Evolutionary conservation across 2,797 vertebrate genomes (phyloP), one percentile per base, ranked within the genome.

Genomic region (Argya squamiceps): DNA sequence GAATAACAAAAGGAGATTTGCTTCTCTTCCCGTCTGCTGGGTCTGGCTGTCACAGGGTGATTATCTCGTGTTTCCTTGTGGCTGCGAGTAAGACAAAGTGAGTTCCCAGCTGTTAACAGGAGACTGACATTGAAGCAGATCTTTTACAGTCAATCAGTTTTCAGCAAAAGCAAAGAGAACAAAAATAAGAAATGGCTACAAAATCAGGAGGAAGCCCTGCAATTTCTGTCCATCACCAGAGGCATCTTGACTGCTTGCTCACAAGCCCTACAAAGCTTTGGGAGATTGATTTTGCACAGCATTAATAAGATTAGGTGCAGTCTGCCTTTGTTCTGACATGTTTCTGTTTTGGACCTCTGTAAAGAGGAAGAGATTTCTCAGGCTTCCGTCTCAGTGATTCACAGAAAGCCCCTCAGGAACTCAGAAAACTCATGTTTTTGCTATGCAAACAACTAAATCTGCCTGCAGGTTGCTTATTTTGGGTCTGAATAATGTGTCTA

Each of bases 11-110:
- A 73, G 79, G 47, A 92, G 55, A 74, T 92, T 90, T 88, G 52
- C 27, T 73, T 92, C 44, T 86, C 16, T 27, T 83, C 24, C 47
- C 83, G 58, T 88, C 85, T 82, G 67, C 88, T 76, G 74, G 49
- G 7, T 77, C 71, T 63, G 89, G 47, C 80, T 96, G 94, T 96
- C 96, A 87, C 91, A 74, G 78, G 77, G 79, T 90, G 88, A 96
- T 95, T 95, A 93, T 95, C 88, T 82, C 70, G 15, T 86, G 92
- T 94, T 94, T 93, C 60, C 71, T 87, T 73, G 89, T 90, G 74
- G 89, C 83, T 95, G 67, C 67, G 43, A 88, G 82, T 84, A 92
- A 95, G 95, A 92, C 80, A 88, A 93, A 95, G 93, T 94, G 94
- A 93, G 91, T 93, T 95, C 93, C 84, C 80, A 92, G 88, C 84